Conservation (phyloP, 2,113 vertebrate species). For the Chaetodon auriga region DNA sequence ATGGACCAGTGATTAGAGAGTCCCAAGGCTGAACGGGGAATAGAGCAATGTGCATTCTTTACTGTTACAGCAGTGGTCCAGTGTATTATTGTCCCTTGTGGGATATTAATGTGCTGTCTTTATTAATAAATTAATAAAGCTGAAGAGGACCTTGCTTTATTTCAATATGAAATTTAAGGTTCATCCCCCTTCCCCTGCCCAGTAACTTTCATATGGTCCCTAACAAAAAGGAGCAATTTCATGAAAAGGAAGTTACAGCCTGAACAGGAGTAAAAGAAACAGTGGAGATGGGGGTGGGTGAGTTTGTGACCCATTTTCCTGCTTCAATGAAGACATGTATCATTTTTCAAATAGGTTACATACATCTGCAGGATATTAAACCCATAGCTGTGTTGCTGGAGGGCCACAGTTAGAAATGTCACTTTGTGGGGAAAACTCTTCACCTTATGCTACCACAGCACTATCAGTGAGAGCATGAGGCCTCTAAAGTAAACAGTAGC, state of each 20-base stretch:
- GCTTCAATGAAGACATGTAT: constrained; percentile 16
- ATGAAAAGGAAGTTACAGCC: neutral
- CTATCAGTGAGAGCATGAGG: constrained; percentile 59
- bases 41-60: too few species aligned
- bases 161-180: neutral
- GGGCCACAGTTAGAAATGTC: constrained; percentile 33
- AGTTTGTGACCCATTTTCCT: constrained; percentile 39
- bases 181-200: neutral
- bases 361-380: constrained; percentile 64
- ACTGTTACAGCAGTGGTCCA: too few species aligned
- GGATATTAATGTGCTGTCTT: too few species aligned
- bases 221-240: neutral
- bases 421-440: constrained; percentile 50
- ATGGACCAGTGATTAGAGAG: too few species aligned
- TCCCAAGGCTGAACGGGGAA: too few species aligned
- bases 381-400: constrained; percentile 4
- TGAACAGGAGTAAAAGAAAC: neutral
- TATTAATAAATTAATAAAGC: neutral
- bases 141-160: neutral
- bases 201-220: neutral
- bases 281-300: neutral
- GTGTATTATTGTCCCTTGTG: too few species aligned
- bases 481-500: constrained; percentile 80
- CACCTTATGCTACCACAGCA: constrained; percentile 37
- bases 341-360: constrained; percentile 38